These are phyloP conservation scores for Thaumatotibia leucotreta DNA, from an alignment of 1,140 invertebrate genomes.

Conservation along the genomic window DNA sequence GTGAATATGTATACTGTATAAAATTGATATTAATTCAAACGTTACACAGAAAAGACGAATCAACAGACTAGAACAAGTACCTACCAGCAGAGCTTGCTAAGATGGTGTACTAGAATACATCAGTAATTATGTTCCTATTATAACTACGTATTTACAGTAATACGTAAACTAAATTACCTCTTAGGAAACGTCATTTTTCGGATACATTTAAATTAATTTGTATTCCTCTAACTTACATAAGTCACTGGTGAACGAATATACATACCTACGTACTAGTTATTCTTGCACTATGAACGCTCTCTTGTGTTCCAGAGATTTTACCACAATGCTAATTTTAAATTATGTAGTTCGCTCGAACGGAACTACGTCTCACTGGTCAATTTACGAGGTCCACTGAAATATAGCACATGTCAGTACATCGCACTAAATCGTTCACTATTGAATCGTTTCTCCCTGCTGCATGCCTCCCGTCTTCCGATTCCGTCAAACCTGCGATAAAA, in stretches of 20 bases:
- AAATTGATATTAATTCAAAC: neutral
- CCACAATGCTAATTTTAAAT: slow-evolving; percentile 16
- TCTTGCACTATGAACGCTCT: slow-evolving; percentile 35
- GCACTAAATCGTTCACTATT: neutral
- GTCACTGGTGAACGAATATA: slow-evolving; percentile 34
- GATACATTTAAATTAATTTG: neutral
- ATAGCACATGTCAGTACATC: neutral
- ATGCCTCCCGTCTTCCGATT: slow-evolving; percentile 41
- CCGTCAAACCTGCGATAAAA: slow-evolving; percentile 55
- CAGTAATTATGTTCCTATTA: neutral
- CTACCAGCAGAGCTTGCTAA: slow-evolving; percentile 1
- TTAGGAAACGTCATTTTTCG: neutral
- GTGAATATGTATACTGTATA: neutral
- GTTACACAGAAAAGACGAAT: slow-evolving; percentile 5
- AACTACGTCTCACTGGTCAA: slow-evolving; percentile 1
- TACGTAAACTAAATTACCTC: neutral
- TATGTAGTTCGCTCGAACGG: neutral
- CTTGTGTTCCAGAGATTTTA: slow-evolving; percentile 18
- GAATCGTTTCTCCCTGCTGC: slow-evolving; percentile 27
- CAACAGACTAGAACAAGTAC: slow-evolving; percentile 7
- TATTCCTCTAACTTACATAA: slow-evolving; percentile 13
- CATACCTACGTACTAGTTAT: slow-evolving; percentile 32
- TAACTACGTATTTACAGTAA: slow-evolving; percentile 2
- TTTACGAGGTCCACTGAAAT: neutral
- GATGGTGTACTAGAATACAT: neutral